These are phyloP conservation scores for Gracilinanus agilis DNA, from an alignment of 2,113 vertebrate genomes.

Conservation along the genomic window DNA sequence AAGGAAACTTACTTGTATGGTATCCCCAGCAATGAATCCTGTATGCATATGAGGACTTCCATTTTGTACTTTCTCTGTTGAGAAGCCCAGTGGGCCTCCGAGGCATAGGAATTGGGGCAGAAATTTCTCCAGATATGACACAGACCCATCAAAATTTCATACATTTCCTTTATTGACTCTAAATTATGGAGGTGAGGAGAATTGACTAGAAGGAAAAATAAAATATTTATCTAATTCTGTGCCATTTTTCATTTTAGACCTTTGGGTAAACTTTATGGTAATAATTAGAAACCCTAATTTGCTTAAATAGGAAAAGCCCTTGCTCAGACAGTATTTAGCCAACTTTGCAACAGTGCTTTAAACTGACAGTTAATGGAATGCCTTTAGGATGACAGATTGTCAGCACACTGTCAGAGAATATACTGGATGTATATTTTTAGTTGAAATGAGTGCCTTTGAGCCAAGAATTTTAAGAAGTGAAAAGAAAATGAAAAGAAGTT, in stretches of 20 bases:
- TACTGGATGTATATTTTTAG: constrained; percentile 70
- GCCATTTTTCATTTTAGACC: constrained; percentile 24
- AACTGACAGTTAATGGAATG: constrained; percentile 65
- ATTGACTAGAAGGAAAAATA: neutral
- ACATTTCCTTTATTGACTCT: neutral
- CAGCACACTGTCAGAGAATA: constrained; percentile 65
- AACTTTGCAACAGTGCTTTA: constrained; percentile 20
- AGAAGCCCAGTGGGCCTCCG: neutral
- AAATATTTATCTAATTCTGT: constrained; percentile 43
- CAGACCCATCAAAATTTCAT: neutral
- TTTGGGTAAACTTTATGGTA: neutral
- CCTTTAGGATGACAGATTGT: constrained; percentile 74
- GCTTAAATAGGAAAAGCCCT: constrained; percentile 1
- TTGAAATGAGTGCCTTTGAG: constrained; percentile 63
- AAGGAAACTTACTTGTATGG: neutral
- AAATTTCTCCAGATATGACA: neutral
- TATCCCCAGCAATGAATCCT: neutral
- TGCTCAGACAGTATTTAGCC: constrained; percentile 34
- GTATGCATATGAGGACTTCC: neutral
- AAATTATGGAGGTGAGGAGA: constrained; percentile 30
- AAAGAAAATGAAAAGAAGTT: constrained; percentile 53
- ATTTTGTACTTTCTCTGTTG: neutral
- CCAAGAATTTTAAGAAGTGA: constrained; percentile 56
- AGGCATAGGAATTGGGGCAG: neutral
- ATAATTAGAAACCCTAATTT: constrained; percentile 34